Evolutionary conservation across 2,888 invertebrate species (phyloP).

Genomic region (Synanthedon tipuliformis): DNA sequence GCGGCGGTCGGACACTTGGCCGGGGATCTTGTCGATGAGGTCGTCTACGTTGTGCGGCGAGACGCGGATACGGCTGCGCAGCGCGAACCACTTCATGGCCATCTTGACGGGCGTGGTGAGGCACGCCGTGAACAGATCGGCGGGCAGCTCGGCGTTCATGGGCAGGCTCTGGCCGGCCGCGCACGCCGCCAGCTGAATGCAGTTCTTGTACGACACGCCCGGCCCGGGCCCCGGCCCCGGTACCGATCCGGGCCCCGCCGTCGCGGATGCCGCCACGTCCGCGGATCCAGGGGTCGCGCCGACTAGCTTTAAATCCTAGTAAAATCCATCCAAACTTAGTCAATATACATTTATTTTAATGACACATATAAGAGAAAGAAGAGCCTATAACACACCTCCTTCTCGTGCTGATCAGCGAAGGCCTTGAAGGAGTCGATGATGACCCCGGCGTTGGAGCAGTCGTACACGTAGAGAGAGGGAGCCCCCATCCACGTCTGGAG

Average conservation of each 20-base stretch:
- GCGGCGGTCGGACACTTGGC: conserved; percentile 91
- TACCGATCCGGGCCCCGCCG: not conserved
- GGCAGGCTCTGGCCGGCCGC: conserved; percentile 93
- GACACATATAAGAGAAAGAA: no score
- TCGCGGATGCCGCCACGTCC: not conserved
- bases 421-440: conserved; percentile 91
- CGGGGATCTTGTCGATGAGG: conserved; percentile 96
- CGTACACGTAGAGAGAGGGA: conserved; percentile 98
- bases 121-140: conserved; percentile 97
- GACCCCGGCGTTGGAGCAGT: conserved; percentile 98
- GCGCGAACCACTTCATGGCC: conserved; percentile 93
- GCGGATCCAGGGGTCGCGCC: not conserved
- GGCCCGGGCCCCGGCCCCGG: not conserved
- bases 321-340: no score
- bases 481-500: conserved; percentile 99
- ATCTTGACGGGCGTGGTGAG: conserved; percentile 98
- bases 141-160: conserved; percentile 97
- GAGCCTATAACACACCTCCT: conserved; percentile 54
- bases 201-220: conserved; percentile 78
- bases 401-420: conserved; percentile 92
- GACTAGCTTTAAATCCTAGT: not conserved
- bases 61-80: conserved; percentile 82
- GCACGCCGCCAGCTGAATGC: conserved; percentile 97
- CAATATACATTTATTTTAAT: no score
- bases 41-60: conserved; percentile 86